Percentiles rank a stretch among this genome's conserved stretches.
Conservation (phyloP, 1,140 invertebrate genomes). For the Penaeus indicus region DNA sequence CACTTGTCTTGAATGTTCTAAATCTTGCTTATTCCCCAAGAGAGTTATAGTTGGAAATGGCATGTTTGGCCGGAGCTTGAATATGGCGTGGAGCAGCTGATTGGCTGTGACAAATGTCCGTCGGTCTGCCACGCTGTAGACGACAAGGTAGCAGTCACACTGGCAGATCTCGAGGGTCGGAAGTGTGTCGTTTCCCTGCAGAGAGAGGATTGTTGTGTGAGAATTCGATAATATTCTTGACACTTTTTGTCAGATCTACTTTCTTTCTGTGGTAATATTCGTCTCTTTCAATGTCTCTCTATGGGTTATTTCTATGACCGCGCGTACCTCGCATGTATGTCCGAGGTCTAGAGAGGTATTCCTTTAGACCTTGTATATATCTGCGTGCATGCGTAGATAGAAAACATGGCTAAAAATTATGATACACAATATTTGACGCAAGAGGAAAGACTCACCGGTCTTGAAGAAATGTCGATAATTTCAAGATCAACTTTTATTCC, state of each 20-base stretch:
- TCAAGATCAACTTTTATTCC: conserved; percentile 35
- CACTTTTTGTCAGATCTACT: too few species aligned
- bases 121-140: conserved; percentile 56
- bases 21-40: conserved; percentile 55
- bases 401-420: not conserved
- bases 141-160: conserved; percentile 56
- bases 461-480: conserved; percentile 50
- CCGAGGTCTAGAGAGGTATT: too few species aligned
- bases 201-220: not conserved
- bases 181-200: conserved; percentile 27
- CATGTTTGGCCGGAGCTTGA: conserved; percentile 45
- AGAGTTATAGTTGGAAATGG: conserved; percentile 49
- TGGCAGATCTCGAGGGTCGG: conserved; percentile 50
- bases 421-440: not conserved
- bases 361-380: too few species aligned
- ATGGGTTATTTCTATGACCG: not conserved
- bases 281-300: too few species aligned
- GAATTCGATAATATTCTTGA: too few species aligned
- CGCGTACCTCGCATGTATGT: too few species aligned
- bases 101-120: conserved; percentile 47
- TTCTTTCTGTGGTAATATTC: too few species aligned
- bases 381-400: not conserved
- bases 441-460: conserved; percentile 35
- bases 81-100: conserved; percentile 50
- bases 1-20: conserved; percentile 56